A percentile compares a stretch with the other conserved stretches of the same genome.
Evolutionary conservation across 2,113 vertebrate genomes (phyloP).

Genomic region (Corythornis madagascariensis): DNA sequence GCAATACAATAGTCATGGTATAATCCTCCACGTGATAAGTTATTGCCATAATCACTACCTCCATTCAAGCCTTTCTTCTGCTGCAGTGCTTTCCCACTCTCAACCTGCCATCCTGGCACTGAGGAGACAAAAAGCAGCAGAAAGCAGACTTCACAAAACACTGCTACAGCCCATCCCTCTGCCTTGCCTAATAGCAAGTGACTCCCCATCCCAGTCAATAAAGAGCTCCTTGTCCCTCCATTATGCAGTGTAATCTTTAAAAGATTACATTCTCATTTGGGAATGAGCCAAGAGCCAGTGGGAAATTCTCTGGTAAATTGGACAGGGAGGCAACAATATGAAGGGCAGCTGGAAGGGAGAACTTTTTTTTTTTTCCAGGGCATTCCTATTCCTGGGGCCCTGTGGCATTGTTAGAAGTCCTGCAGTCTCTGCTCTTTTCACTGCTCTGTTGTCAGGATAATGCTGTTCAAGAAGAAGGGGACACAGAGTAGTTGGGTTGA

Average conservation of each 20-base stretch:
- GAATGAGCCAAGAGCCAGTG: constrained; percentile 71
- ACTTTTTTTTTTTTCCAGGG: constrained; percentile 48
- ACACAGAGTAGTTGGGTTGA: constrained; percentile 36
- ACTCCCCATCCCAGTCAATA: constrained; percentile 65
- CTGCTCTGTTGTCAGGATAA: constrained; percentile 39
- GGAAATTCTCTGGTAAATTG: constrained; percentile 73
- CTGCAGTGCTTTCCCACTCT: constrained; percentile 10
- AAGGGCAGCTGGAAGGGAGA: constrained; percentile 62
- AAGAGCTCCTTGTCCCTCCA: constrained; percentile 72
- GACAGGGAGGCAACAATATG: constrained; percentile 63
- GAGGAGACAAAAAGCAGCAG: constrained; percentile 12
- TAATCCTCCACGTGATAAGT: background rate
- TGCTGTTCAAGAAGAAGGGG: constrained; percentile 19
- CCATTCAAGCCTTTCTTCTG: background rate
- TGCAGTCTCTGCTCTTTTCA: constrained; percentile 42
- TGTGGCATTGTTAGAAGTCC: constrained; percentile 46
- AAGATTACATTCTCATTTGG: constrained; percentile 73
- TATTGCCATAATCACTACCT: constrained; percentile 7
- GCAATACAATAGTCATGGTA: background rate
- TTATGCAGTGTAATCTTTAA: constrained; percentile 69
- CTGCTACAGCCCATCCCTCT: constrained; percentile 29
- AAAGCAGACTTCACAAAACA: constrained; percentile 9
- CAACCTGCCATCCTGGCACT: background rate
- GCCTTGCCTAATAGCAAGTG: constrained; percentile 64
- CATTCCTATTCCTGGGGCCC: constrained; percentile 64